Percentiles rank a stretch among this genome's conserved stretches.
phyloP scores from a whole-genome alignment of 2,113 vertebrate species.

The Polyodon spathula region DNA sequence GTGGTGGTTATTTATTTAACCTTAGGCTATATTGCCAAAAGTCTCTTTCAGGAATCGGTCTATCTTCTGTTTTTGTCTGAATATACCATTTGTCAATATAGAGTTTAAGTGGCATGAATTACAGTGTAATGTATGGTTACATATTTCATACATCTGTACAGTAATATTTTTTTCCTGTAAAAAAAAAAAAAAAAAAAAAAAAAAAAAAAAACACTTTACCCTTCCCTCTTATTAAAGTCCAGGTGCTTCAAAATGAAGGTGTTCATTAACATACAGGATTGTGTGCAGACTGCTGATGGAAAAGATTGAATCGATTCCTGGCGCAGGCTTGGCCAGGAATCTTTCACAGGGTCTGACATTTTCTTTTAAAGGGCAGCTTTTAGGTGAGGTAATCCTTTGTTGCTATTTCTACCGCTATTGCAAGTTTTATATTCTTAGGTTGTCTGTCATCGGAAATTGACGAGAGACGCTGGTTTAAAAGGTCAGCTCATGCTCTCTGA shows the following conservation, averaged over 20 bases:
- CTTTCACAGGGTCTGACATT: constrained; percentile 43
- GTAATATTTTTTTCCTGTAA: not conserved
- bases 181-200: too few relatives aligned
- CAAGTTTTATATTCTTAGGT: not conserved
- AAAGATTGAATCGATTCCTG: constrained; percentile 14
- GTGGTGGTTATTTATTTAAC: too few relatives aligned
- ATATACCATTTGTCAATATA: too few relatives aligned
- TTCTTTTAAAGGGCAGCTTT: constrained; percentile 23
- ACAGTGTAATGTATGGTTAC: too few relatives aligned
- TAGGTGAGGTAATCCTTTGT: constrained; percentile 1
- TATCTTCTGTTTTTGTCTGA: too few relatives aligned
- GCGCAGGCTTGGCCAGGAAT: not conserved
- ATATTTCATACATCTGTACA: too few relatives aligned
- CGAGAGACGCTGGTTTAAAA: not conserved
- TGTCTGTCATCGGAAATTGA: constrained; percentile 3
- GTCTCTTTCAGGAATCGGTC: too few relatives aligned
- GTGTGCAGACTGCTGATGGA: constrained; percentile 26
- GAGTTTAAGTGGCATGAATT: too few relatives aligned
- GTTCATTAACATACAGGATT: constrained; percentile 21
- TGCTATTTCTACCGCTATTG: not conserved
- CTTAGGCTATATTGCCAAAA: too few relatives aligned
- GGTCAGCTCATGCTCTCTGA: not conserved
- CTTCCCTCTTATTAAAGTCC: not conserved
- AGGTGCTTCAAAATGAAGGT: constrained; percentile 9
- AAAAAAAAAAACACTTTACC: not conserved